Evolutionary conservation across 2,888 invertebrate species (phyloP), one percentile per base, ranked within the genome.

Genomic region (Drosophila emarginata): DNA sequence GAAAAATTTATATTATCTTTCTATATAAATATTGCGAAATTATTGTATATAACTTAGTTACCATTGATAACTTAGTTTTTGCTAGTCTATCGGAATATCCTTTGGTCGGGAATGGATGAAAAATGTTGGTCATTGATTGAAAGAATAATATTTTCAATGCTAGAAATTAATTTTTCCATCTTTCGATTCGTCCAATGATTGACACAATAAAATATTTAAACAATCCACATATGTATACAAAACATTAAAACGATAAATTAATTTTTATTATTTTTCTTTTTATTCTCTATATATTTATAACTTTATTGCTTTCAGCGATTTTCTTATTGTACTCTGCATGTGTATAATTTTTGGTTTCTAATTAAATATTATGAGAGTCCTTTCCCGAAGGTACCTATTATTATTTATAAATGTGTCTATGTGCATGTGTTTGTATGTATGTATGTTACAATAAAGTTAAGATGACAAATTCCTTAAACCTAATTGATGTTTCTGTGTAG

Each of bases 271-370:
- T 5, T 14, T 52, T 52, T n/a, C 1, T n/a, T 52, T 52, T 26
- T 26, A 26, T 26, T 26, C 26, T 26, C 32, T 18, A 54, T 36
- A 9, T 18, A 23, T n/a, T 12, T 26, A 60, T n/a, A 57, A 40
- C 15, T 71, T 71, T 71, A 71, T 71, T 71, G 70, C 70, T 71
- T 71, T 52, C 54, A 72, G 70, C 70, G 58, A 40, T 45, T 58
- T 28, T 37, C 70, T 72, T 71, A 71, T 72, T 71, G 59, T 71
- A 71, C 72, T 72, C 28, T 64, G 36, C 15, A 59, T 72, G 28
- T 53, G 53, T 53, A 53, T 32, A 36, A 18, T 72, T 64, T 71
- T 71, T 71, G 72, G 70, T 72, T 50, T 70, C 26, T 72, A 59
- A 72, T 72, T 50, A 54, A 64, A 72, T 53, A 39, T 26, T 59